These are phyloP conservation scores for Diadegma fenestrale DNA, from an alignment of 2,888 invertebrate species.

Conservation along the genomic window DNA sequence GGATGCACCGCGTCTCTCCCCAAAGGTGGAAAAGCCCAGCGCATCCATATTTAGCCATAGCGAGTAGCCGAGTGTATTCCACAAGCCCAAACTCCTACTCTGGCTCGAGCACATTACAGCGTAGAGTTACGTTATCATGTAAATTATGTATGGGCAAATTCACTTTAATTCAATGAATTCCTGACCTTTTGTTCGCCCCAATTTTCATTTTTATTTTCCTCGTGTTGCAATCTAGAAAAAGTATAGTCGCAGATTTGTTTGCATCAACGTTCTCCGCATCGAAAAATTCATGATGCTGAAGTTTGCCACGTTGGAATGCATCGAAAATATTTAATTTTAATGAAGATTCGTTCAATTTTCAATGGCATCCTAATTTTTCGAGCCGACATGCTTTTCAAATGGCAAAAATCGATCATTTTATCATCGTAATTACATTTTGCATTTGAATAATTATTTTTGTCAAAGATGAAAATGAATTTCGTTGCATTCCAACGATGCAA, in stretches of 20 bases:
- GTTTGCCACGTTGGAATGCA: too few species aligned
- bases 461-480: too few species aligned
- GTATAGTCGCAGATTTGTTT: background rate
- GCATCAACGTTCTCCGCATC: background rate
- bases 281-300: too few species aligned
- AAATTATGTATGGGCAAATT: slow-evolving; percentile 9
- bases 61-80: slow-evolving; percentile 18
- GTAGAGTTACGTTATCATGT: slow-evolving; percentile 9
- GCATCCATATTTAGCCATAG: slow-evolving; percentile 38
- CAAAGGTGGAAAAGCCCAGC: slow-evolving; percentile 25
- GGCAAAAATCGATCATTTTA: too few species aligned
- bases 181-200: background rate
- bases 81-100: slow-evolving; percentile 2
- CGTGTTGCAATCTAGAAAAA: background rate
- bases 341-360: too few species aligned
- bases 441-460: too few species aligned
- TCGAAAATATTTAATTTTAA: too few species aligned
- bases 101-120: slow-evolving; percentile 9
- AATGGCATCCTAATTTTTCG: too few species aligned
- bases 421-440: too few species aligned
- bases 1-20: slow-evolving; percentile 15
- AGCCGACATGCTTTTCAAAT: too few species aligned
- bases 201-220: background rate
- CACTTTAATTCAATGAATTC: slow-evolving; percentile 12
- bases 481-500: too few species aligned